These are phyloP conservation scores for Galaxias olidus DNA, from an alignment of 2,797 vertebrate genomes.

Conservation along the genomic window DNA sequence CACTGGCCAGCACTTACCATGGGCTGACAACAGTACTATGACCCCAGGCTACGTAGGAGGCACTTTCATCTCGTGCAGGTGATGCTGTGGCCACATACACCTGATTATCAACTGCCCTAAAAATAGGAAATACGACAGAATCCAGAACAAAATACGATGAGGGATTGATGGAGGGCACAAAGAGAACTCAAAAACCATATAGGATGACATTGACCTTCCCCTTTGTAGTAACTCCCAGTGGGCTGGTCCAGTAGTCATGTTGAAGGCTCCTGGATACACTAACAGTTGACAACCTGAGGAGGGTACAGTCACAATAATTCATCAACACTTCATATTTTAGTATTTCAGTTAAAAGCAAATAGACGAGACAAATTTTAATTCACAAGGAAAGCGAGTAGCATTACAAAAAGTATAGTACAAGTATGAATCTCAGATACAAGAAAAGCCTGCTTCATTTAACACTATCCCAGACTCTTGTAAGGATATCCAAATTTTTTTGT, in stretches of 20 bases:
- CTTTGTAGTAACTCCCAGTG: conserved; percentile 97
- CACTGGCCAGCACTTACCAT: conserved; percentile 79
- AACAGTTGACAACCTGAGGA: conserved; percentile 88
- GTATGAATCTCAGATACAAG: no score
- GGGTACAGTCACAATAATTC: neutral
- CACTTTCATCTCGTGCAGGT: conserved; percentile 87
- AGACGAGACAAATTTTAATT: no score
- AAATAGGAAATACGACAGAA: neutral
- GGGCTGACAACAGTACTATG: conserved; percentile 92
- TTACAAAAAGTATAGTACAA: no score
- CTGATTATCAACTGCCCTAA: conserved; percentile 93
- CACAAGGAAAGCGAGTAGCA: no score
- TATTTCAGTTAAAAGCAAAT: fast-evolving
- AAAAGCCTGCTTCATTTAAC: no score
- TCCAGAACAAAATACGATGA: neutral
- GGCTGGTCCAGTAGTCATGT: conserved; percentile 96
- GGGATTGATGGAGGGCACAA: neutral
- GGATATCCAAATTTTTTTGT: no score
- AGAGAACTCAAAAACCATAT: neutral
- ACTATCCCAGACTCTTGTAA: no score
- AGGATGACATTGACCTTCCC: conserved; percentile 77
- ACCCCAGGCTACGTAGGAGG: conserved; percentile 93
- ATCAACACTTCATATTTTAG: neutral
- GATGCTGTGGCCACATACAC: conserved; percentile 89
- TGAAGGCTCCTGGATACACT: conserved; percentile 96